Evolutionary conservation across 2,888 invertebrate species (phyloP), one percentile per base, ranked within the genome.

Genomic region (Galeruca laticollis): DNA sequence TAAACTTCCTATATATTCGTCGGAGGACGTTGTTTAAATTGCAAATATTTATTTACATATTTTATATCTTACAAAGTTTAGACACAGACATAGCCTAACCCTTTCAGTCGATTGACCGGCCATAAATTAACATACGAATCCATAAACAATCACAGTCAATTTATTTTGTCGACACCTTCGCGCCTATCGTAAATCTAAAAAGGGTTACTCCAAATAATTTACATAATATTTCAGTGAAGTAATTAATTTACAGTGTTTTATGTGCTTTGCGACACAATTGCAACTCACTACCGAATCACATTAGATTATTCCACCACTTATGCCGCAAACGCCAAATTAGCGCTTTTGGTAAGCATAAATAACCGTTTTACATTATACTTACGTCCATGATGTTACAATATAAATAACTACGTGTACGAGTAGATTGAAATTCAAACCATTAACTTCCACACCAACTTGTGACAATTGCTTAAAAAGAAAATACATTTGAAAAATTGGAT

Each of bases 161-260:
- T 78, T 75, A 76, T 75, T 70, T 75, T 75, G 75, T 75, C 76
- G 71, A 71, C 77, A 76, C 75, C 78, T 75, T 74, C 70, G 66
- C 70, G 60, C 57, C 67, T 66, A 69, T 63, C 70, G 72, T 78
- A 76, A 76, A 78, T 77, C 70, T 63, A 68, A 67, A 77, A 79
- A 79, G 77, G 79, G 79, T 77, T 79, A 67, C 68, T 66, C 40
- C 68, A 68, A 71, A 70, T 74, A 63, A 79, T 78, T 78, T 79
- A 72, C 79, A 79, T 79, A 78, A 76, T 76, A 77, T 77, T 78
- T 69, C 64, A 63, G 72, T 74, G 70, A 64, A 60, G 64, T 73
- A 69, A 73, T 76, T 74, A 73, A 77, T 74, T 77, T 71, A 72
- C 74, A 75, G 71, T 74, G 73, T 75, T 76, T 77, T 69, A 73